Evolutionary conservation across 2,113 vertebrate genomes (phyloP), one percentile per base, ranked within the genome.

Genomic region (Chaetorhynchus papuensis): DNA sequence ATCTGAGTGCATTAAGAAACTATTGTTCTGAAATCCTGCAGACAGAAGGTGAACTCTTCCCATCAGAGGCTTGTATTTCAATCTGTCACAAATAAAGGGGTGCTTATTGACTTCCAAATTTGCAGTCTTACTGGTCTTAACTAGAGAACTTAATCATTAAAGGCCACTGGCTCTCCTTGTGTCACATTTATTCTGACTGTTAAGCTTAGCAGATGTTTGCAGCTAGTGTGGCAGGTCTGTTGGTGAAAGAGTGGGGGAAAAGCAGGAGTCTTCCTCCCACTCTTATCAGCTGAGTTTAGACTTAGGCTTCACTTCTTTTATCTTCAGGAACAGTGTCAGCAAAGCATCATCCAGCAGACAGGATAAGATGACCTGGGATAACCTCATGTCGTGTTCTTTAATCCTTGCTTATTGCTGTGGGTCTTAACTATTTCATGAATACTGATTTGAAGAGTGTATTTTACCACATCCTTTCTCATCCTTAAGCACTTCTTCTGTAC

Each of bases 321-420:
- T 83, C 85, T 89, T 56, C 54, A 87, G 84, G 65, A 96, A 31
- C 54, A 83, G 57, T 92, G 79, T 96, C 90, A 88, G 90, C 63
- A 87, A 89, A 91, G 68, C 70, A 74, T 93, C 94, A 78, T 74
- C 47, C 88, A 68, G 37, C 85, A 93, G 87, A 66, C 44, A 49
- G 93, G 92, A 88, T 95, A 76, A 90, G 79, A 81, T 90, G 92
- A 57, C 93, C 95, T 65, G 93, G 75, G 87, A 75, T 96, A 96
- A 96, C 95, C 85, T 81, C 0, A 0, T 91, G 79, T 47, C 0
- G 1, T 93, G 79, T 81, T 92, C 88, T 93, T 90, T 96, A 95
- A 96, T 96, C 90, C 92, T 93, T 88, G 54, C 41, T 83, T 92
- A 39, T 95, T 92, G 83, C 83, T 78, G 41, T 60, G 75, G 84